Evolutionary conservation across 23 tunicate genomes (phyloP).

Genomic region (Styela clava): DNA sequence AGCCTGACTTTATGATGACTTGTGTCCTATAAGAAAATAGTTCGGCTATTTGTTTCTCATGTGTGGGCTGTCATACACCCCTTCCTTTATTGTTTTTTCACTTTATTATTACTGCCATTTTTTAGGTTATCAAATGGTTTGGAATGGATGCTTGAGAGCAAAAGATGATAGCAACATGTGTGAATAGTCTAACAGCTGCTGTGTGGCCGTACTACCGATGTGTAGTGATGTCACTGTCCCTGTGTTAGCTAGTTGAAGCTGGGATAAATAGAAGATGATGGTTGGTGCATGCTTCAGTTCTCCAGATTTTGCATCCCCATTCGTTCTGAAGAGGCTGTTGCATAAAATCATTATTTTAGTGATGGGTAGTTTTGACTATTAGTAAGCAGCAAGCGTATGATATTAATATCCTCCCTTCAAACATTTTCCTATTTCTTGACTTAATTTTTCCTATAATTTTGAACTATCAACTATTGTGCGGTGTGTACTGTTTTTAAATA

Average conservation of each 20-base stretch:
- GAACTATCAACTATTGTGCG: no score
- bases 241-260: background rate
- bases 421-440: no score
- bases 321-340: no score
- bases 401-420: no score
- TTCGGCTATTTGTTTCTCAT: background rate
- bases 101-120: background rate
- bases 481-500: no score
- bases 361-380: no score
- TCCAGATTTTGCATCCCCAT: no score
- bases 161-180: constrained; percentile 9
- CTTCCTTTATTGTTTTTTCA: background rate
- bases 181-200: background rate
- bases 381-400: no score
- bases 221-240: background rate
- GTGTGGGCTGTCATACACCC: background rate
- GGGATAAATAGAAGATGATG: background rate
- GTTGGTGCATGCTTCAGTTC: no score
- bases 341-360: no score
- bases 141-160: constrained; percentile 15
- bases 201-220: background rate
- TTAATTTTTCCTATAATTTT: no score
- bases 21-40: background rate
- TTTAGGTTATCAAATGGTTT: constrained; percentile 11
- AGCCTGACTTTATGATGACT: no score